Percentiles rank a stretch among this genome's conserved stretches.
Conservation (phyloP, 1,140 invertebrate genomes). For the Lineus longissimus region DNA sequence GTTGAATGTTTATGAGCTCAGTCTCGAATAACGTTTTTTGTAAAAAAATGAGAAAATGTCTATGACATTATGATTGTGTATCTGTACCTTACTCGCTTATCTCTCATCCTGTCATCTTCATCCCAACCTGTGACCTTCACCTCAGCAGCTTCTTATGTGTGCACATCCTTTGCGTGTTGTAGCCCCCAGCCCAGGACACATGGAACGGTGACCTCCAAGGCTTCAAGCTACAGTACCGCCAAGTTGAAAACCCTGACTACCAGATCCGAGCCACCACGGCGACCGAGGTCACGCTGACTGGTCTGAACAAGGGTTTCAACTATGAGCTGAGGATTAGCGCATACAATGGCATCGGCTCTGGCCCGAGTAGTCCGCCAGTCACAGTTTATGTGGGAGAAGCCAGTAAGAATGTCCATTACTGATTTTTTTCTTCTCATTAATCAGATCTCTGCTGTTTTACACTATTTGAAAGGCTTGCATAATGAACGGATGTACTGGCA, state of each 20-base stretch:
- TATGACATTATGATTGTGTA: no score
- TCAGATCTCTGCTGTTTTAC: background rate
- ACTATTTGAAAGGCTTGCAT: no score
- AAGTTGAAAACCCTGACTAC: constrained; percentile 36
- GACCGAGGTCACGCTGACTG: constrained; percentile 18
- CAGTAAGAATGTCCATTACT: constrained; percentile 32
- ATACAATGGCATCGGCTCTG: constrained; percentile 92
- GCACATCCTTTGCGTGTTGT: background rate
- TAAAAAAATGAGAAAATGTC: no score
- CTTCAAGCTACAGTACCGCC: constrained; percentile 68
- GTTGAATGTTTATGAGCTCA: no score
- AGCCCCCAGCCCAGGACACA: constrained; percentile 57
- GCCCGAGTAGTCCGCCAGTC: constrained; percentile 80
- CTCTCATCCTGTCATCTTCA: no score
- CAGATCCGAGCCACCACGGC: constrained; percentile 23
- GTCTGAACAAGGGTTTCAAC: constrained; percentile 58
- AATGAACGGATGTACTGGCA: no score
- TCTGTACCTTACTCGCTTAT: no score
- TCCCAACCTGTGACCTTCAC: no score
- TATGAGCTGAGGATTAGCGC: constrained; percentile 96
- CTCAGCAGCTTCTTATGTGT: no score
- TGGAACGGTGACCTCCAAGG: constrained; percentile 90
- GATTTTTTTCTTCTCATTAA: constrained; percentile 2
- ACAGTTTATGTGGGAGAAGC: constrained; percentile 95
- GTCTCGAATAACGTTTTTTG: no score